Base-by-base conservation (phyloP, 2,113 vertebrate genomes). In the Pipa parva region DNA sequence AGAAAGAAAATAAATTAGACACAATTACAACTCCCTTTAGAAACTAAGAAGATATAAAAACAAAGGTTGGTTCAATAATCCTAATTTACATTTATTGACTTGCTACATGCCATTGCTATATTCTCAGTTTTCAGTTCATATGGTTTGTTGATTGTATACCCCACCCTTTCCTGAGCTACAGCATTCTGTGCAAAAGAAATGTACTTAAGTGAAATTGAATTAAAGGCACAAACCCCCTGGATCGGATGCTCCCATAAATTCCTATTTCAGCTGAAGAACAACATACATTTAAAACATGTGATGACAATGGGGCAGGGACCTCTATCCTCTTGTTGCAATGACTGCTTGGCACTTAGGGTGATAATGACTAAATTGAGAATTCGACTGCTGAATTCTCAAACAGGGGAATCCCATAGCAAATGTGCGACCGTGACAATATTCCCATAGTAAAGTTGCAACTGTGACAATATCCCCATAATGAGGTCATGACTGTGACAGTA, bases 91-190 rank as follows among this genome's bases (percentile, higher is more conserved):
- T 59, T 33, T 59, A 27, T 22, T 37, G n/a, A 24, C 22, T 59
- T 8, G 46, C 29, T 68, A 60, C 46, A 24, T 59, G 46, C 29
- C 26, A 20, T 27, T 28, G 46, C 56, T 39, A 20, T 37, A 26
- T 28, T 57, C 8, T 36, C 24, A 45, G 4, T 45, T 29, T 37
- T 24, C 33, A 22, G 26, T 54, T 45, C 20, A 25, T 36, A 54
- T 61, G 56, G 50, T 60, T 5, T 68, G 58, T 17, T 33, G 33
- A 54, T 36, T 21, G 33, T 51, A 54, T 56, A 56, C 55, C 55
- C 58, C 66, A 61, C 66, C 66, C 66, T 70, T 70, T 70, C 66
- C 66, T 61, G 66, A 42, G 36, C 9, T n/a, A 18, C 48, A 45
- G 28, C 26, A 20, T 37, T 45, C 18, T 28, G 57, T 60, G 48